phyloP scores from a whole-genome alignment of 2,797 vertebrate species.

The Falco cherrug region DNA sequence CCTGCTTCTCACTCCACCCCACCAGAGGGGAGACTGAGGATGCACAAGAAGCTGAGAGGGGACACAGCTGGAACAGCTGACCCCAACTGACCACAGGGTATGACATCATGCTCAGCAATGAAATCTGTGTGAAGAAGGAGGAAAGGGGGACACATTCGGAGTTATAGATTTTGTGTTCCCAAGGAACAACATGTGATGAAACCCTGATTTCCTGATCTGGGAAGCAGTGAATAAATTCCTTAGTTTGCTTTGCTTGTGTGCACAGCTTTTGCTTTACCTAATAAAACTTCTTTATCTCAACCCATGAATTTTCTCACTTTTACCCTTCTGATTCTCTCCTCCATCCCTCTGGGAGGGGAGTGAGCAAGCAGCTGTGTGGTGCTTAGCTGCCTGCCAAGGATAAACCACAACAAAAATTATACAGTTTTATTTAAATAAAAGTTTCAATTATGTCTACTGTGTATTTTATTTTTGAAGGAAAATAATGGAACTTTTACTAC shows the following conservation, averaged over 20 bases:
- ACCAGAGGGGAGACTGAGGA: accelerated
- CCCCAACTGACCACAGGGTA: not conserved
- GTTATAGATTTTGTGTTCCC: not conserved
- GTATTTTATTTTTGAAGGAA: not conserved
- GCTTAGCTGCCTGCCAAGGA: not conserved
- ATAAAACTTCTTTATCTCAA: not conserved
- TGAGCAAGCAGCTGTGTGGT: not conserved
- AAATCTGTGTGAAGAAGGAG: not conserved
- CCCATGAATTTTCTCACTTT: not conserved
- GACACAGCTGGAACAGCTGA: not conserved
- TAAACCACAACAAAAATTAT: not conserved
- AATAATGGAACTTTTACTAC: not conserved
- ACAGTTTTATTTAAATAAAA: not conserved
- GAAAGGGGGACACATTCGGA: accelerated
- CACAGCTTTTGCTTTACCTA: not conserved
- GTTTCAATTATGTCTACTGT: not conserved
- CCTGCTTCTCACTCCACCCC: not conserved
- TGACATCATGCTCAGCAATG: not conserved
- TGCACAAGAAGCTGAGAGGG: not conserved
- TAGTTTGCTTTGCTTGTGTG: not conserved
- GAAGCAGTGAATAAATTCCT: not conserved
- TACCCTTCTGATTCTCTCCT: not conserved
- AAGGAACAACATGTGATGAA: not conserved
- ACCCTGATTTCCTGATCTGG: not conserved
- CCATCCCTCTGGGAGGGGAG: not conserved